phyloP scores from a whole-genome alignment of 1,140 invertebrate species.

The Drosophila pandora region DNA sequence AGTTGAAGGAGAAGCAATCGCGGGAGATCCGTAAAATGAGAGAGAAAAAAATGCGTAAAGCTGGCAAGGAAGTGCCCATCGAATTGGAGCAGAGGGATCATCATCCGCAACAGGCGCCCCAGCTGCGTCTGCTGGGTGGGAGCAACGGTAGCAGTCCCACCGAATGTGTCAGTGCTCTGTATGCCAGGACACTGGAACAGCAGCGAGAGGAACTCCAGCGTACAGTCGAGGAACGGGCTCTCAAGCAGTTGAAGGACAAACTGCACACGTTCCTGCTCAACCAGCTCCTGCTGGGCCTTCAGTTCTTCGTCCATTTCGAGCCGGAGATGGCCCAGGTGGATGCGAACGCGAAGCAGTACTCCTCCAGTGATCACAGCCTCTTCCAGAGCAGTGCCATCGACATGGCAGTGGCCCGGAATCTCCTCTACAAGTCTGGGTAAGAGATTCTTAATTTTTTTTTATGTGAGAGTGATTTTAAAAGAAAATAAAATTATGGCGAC shows the following conservation, averaged over 20 bases:
- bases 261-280: slow-evolving; percentile 90
- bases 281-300: slow-evolving; percentile 89
- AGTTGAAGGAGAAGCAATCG: slow-evolving; percentile 63
- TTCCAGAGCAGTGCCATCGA: slow-evolving; percentile 87
- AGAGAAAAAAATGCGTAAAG: slow-evolving; percentile 64
- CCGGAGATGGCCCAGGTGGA: slow-evolving; percentile 75
- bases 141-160: slow-evolving; percentile 69
- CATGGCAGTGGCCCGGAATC: slow-evolving; percentile 84
- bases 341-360: slow-evolving; percentile 67
- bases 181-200: slow-evolving; percentile 55
- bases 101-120: slow-evolving; percentile 7
- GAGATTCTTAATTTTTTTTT: not conserved
- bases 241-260: slow-evolving; percentile 86
- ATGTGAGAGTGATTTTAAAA: no score
- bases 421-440: slow-evolving; percentile 66
- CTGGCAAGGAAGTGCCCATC: slow-evolving; percentile 5
- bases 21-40: slow-evolving; percentile 58
- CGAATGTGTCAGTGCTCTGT: slow-evolving; percentile 52
- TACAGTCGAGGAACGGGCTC: slow-evolving; percentile 83
- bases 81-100: not conserved
- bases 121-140: slow-evolving; percentile 57
- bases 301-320: slow-evolving; percentile 92
- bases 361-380: slow-evolving; percentile 85
- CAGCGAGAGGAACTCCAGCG: slow-evolving; percentile 65
- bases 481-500: no score